Conservation (phyloP, 2,113 vertebrate genomes). For the Gadus chalcogrammus region DNA sequence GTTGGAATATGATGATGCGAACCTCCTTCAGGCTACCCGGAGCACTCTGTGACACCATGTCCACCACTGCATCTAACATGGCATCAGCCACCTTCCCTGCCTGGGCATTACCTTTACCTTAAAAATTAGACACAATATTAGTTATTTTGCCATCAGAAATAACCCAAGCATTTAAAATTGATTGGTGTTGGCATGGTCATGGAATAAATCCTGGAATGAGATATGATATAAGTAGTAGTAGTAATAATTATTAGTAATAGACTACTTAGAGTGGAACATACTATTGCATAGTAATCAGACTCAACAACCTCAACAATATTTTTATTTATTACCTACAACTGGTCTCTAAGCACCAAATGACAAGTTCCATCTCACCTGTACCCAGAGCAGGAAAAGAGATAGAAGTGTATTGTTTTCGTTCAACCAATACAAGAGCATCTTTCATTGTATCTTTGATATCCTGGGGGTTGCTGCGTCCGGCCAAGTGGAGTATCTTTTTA, state of each 20-base stretch:
- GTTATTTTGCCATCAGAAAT: too few species aligned
- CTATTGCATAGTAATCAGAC: too few species aligned
- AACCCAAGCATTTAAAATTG: too few species aligned
- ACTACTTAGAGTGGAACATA: too few species aligned
- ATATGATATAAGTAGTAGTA: too few species aligned
- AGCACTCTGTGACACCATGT: slow-evolving; percentile 45
- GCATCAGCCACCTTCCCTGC: slow-evolving; percentile 63
- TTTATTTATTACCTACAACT: too few species aligned
- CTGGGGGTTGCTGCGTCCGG: slow-evolving; percentile 38
- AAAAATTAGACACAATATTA: slow-evolving; percentile 1
- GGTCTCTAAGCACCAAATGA: too few species aligned
- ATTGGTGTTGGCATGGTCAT: too few species aligned
- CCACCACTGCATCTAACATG: slow-evolving; percentile 68
- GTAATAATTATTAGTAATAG: too few species aligned
- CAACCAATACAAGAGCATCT: slow-evolving; percentile 74
- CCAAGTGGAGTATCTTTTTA: slow-evolving; percentile 82
- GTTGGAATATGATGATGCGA: slow-evolving; percentile 67
- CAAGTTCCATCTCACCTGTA: slow-evolving; percentile 75
- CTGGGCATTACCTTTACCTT: slow-evolving; percentile 63
- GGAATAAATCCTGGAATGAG: too few species aligned
- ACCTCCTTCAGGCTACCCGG: slow-evolving; percentile 44
- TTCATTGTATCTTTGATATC: slow-evolving; percentile 49
- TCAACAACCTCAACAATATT: too few species aligned
- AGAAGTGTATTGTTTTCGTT: slow-evolving; percentile 62
- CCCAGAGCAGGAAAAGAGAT: slow-evolving; percentile 88